A percentile compares a stretch with the other conserved stretches of the same genome.
Conservation (phyloP, 1,140 invertebrate species). For the Cephus cinctus region DNA sequence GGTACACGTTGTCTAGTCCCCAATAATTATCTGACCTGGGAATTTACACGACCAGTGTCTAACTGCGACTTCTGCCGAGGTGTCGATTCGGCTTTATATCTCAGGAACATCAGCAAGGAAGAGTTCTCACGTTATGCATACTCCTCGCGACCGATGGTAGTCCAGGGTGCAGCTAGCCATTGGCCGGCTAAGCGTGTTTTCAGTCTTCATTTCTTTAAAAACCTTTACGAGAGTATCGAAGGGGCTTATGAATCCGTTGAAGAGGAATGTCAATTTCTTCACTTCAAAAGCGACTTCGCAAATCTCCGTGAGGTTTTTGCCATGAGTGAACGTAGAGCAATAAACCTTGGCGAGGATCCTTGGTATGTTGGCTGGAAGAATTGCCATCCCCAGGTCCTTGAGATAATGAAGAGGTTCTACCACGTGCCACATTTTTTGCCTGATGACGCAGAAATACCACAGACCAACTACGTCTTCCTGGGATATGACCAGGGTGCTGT, state of each 20-base stretch:
- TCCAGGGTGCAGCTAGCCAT: conserved; percentile 72
- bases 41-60: conserved; percentile 78
- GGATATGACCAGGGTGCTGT: conserved; percentile 88
- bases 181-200: conserved; percentile 77
- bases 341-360: conserved; percentile 63
- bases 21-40: conserved; percentile 83
- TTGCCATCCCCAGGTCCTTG: conserved; percentile 77
- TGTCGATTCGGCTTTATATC: conserved; percentile 61
- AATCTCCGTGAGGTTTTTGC: conserved; percentile 76
- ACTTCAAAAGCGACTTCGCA: conserved; percentile 83
- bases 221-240: conserved; percentile 67
- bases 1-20: conserved; percentile 70
- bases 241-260: conserved; percentile 69
- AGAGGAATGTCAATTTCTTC: conserved; percentile 85
- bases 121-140: conserved; percentile 74
- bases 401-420: conserved; percentile 78
- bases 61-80: conserved; percentile 73
- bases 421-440: conserved; percentile 85
- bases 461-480: conserved; percentile 92
- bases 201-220: conserved; percentile 73
- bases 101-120: conserved; percentile 65
- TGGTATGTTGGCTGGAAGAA: conserved; percentile 96
- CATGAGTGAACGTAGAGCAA: conserved; percentile 68
- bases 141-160: conserved; percentile 76
- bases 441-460: conserved; percentile 81